Base-by-base conservation (phyloP, 2,113 vertebrate genomes). In the Atractosteus spatula region DNA sequence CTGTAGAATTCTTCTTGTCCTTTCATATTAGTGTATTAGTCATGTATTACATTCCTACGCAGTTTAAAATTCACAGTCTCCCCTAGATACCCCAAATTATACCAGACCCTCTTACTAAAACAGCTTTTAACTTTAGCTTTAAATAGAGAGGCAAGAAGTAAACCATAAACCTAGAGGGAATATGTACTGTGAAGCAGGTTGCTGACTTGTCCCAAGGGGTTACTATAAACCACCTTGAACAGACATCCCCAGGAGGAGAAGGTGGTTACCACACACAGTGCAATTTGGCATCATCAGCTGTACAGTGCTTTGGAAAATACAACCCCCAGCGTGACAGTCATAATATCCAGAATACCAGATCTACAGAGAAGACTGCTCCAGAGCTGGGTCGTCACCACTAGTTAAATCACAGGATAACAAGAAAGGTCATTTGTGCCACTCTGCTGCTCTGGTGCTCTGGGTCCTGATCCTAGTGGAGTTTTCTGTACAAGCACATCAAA, bases 1-100 rank as follows among this genome's bases (percentile, higher is more conserved):
- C 75, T 73, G 10, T 42, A 76, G 56, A 78, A 70, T 78, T 82
- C 71, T 78, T 67, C 73, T 74, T 82, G 82, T 85, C 82, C 71
- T 41, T 45, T 71, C 78, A 82, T 83, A 82, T 83, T 73, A 54
- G 54, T 41, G 3, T 17, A 80, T 62, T 76, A 55, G 73, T 45
- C 55, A 47, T 54, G 44, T 47, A 13, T 17, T 8, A 16, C 62
- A 29, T 63, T 29, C 41, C 4, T 44, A 42, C 17, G 42, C 63
- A 44, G 29, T 12, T 3, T 8, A 42, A 65, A 42, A 70, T 11
- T 8, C 41, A 57, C 7, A 57, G 29, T 66, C 55, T 72, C 43
- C 67, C 51, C n/a, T 5, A 2, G 3, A 43, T 8, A 61, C 55
- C 17, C 5, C 68, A 7, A 79, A 63, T 71, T 41, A 76, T 51